These are phyloP conservation scores for Mythimna vitellina DNA, from an alignment of 2,888 invertebrate genomes.

Conservation along the genomic window DNA sequence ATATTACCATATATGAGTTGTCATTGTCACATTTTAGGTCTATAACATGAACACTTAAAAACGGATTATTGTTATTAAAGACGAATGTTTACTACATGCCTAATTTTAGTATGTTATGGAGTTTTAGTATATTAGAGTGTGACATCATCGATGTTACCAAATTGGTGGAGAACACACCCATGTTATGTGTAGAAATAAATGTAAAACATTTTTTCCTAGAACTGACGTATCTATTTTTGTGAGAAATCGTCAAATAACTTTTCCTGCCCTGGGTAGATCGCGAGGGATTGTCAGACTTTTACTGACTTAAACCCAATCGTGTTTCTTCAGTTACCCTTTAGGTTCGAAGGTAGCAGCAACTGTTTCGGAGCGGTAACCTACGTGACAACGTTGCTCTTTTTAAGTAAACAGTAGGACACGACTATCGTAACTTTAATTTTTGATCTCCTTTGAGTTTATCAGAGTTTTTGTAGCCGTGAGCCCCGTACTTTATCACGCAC, in stretches of 20 bases:
- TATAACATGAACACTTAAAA: slow-evolving; percentile 42
- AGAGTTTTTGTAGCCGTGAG: slow-evolving; percentile 56
- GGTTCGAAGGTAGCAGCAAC: too few species aligned
- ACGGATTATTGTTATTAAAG: slow-evolving; percentile 47
- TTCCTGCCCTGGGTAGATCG: too few species aligned
- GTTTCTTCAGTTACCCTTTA: too few species aligned
- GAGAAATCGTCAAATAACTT: too few species aligned
- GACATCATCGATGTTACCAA: slow-evolving; percentile 30
- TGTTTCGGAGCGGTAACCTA: not conserved
- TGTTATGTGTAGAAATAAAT: not conserved
- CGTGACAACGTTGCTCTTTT: not conserved
- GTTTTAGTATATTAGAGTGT: slow-evolving; percentile 4
- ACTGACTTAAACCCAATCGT: too few species aligned
- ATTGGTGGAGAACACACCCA: slow-evolving; percentile 11
- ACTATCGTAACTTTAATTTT: slow-evolving; percentile 31
- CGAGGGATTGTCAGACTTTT: too few species aligned
- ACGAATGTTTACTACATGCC: slow-evolving; percentile 38
- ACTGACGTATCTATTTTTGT: too few species aligned
- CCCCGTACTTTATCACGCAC: slow-evolving; percentile 73
- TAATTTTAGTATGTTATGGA: slow-evolving; percentile 29
- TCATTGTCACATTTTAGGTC: slow-evolving; percentile 51
- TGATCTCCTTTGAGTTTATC: slow-evolving; percentile 49
- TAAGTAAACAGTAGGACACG: slow-evolving; percentile 18
- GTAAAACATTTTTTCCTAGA: not conserved
- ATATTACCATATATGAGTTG: slow-evolving; percentile 53